Percentiles rank a stretch among this genome's conserved stretches.
phyloP scores from a whole-genome alignment of 2,113 vertebrate genomes.

The Vidua chalybeata region DNA sequence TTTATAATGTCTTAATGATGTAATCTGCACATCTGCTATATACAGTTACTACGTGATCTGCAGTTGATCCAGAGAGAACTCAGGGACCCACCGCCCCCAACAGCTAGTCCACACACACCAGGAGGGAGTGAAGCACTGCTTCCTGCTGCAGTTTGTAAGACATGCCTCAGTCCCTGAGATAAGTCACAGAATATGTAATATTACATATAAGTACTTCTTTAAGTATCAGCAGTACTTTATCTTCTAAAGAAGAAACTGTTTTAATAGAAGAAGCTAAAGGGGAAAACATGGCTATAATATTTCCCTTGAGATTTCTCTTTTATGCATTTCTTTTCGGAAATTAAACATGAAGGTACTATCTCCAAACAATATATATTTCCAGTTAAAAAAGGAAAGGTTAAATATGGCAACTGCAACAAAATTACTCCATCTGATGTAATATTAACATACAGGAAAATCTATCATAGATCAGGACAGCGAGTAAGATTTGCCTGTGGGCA shows the following conservation, averaged over 20 bases:
- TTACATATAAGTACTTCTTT: not conserved
- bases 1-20: not conserved
- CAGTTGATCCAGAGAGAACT: not conserved
- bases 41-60: fast-evolving
- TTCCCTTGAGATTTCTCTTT: not conserved
- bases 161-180: not conserved
- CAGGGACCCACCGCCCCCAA: not conserved
- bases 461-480: conserved; percentile 4
- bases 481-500: conserved; percentile 40
- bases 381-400: conserved; percentile 8
- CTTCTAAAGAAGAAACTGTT: not conserved
- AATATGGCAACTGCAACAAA: not conserved
- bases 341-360: not conserved
- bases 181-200: not conserved
- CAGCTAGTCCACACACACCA: not conserved
- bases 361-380: not conserved
- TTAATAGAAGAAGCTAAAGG: not conserved
- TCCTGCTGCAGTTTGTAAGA: not conserved
- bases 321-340: not conserved
- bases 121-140: not conserved
- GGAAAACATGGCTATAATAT: not conserved
- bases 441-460: conserved; percentile 26
- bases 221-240: not conserved
- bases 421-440: conserved; percentile 13
- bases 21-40: not conserved